Conservation (phyloP, 2,797 vertebrate species). For the Eulemur mongoz region DNA sequence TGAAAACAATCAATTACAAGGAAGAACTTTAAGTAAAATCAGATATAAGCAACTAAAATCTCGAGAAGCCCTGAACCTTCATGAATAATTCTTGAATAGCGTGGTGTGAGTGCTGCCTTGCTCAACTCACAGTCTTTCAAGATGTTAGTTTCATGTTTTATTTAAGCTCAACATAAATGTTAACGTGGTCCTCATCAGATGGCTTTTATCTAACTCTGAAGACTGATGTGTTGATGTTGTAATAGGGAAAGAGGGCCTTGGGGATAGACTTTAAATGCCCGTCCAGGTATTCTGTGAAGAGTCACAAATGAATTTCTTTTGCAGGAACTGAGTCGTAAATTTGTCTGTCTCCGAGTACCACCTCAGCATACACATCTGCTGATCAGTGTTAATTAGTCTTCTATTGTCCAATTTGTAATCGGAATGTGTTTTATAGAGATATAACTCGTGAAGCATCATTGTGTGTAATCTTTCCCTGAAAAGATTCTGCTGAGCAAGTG, state of each 20-base stretch:
- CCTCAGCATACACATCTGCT: constrained; percentile 69
- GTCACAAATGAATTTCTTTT: constrained; percentile 46
- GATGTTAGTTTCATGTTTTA: constrained; percentile 75
- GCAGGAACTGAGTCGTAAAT: constrained; percentile 76
- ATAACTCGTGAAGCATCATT: constrained; percentile 74
- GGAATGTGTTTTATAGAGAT: constrained; percentile 76
- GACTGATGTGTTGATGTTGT: constrained; percentile 68
- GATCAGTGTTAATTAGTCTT: constrained; percentile 83
- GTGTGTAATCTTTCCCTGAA: constrained; percentile 75
- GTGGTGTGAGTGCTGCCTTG: constrained; percentile 52
- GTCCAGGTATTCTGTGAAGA: constrained; percentile 63
- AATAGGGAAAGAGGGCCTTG: constrained; percentile 52
- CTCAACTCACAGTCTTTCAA: constrained; percentile 60
- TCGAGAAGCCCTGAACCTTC: constrained; percentile 41
- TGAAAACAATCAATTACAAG: constrained; percentile 52
- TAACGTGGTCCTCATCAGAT: constrained; percentile 63
- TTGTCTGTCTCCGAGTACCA: constrained; percentile 65
- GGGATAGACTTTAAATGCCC: constrained; percentile 60
- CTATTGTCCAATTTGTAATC: constrained; percentile 80
- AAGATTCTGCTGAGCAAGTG: constrained; percentile 81
- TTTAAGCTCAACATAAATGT: constrained; percentile 66
- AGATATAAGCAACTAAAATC: constrained; percentile 58
- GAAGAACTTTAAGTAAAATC: constrained; percentile 59
- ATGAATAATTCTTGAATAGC: constrained; percentile 60
- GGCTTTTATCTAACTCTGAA: constrained; percentile 46